Base-by-base conservation (phyloP, 2,888 invertebrate genomes). In the Germaria angustata region DNA sequence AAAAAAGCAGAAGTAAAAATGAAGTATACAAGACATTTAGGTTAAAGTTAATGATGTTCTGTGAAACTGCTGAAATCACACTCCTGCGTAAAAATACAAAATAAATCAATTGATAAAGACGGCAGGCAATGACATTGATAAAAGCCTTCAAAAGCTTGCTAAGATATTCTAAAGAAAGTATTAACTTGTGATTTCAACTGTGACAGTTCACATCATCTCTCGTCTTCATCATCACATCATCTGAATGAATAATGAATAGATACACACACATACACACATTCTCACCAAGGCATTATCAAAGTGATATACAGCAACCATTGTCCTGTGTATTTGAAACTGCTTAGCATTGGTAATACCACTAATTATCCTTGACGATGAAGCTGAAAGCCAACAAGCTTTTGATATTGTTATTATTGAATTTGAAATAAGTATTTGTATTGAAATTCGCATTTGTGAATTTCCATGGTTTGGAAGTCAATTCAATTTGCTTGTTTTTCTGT, bases 181-280 rank as follows among this genome's bases (percentile, higher is more conserved):
- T 89, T 90, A 90, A 87, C 89, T 89, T 89, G 89, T 89, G 90
- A 88, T 89, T 89, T 89, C 89, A 89, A 89, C 89, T 89, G 89
- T 86, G 89, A 85, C 82, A 87, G 85, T 89, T 89, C 89, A 88
- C 89, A 89, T 87, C 86, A 86, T 72, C 77, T 65, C 77, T 63
- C 22, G n/a, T 28, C n/a, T n/a, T n/a, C 44, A 71, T 65, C 57
- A 73, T 73, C 83, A 81, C 46, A 57, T 46, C 46, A 59, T 41
- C 13, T 44, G 61, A 69, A 77, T 78, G 61, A 78, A 77, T 77
- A 77, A 53, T 61, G 49, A 68, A 73, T 4, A 17, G 15, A 59
- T 24, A 55, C 13, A 17, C 17, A 24, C 2, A 32, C 13, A 46
- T 32, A 20, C 1, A 9, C 20, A 8, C n/a, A 24, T 17, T 17